Evolutionary conservation across 2,797 vertebrate genomes (phyloP), one percentile per base, ranked within the genome.

Genomic region (Artibeus lituratus): DNA sequence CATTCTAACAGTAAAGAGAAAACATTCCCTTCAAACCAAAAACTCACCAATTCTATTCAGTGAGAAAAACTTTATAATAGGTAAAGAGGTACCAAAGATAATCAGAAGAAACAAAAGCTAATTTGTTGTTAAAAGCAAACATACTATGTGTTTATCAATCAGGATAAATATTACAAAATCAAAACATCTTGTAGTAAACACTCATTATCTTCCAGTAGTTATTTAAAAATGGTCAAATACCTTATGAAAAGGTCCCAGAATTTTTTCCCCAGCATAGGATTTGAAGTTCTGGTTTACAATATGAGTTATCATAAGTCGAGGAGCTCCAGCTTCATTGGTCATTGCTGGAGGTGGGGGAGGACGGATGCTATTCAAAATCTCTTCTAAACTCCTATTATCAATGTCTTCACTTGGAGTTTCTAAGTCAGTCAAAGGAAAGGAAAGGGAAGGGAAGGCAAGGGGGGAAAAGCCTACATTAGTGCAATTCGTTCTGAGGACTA

Each of bases 241-340:
- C 99, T 99, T 99, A 98, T 99, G 99, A 98, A 99, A 99, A 98
- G 99, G 99, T 97, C 99, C 99, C 98, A 99, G 98, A 95, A 99
- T 98, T 99, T 99, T 98, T 97, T 99, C 99, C 72, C 99, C 99
- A 87, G 99, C 99, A 65, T 99, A 99, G 11, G 99, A 99, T 98
- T 99, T 99, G 98, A 99, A 99, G 99, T 99, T 99, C 97, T 99
- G 99, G 98, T 99, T 99, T 96, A 99, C 99, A 98, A 99, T 99
- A 97, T 99, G 99, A 67, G 99, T 99, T 98, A 99, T 99, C 99
- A 99, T 99, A 93, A 99, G 99, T 95, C 99, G 99, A 98, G 99
- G 99, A 98, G 99, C 99, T 97, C 99, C 99, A 87, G 99, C 98
- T 99, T 99, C 99, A 98, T 99, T 99, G 99, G 99, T 99, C 99